Percentiles rank a stretch among this genome's conserved stretches.
Conservation (phyloP, 2,888 invertebrate genomes). For the Cosmia pyralina region DNA sequence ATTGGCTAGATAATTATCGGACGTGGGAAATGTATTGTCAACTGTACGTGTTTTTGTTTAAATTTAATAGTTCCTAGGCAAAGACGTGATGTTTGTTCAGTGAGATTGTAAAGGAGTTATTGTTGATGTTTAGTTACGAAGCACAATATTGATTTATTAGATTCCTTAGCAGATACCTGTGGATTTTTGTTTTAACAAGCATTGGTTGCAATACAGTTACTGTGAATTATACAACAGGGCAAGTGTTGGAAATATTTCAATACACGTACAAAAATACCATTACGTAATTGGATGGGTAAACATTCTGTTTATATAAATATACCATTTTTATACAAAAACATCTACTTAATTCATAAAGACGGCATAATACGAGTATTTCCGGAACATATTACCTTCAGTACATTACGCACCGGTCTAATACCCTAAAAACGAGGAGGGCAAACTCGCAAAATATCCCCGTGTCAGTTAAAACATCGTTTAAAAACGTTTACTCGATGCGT, state of each 20-base stretch:
- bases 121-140: conserved; percentile 1
- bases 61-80: conserved; percentile 34
- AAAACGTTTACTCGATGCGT: conserved; percentile 65
- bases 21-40: conserved; percentile 62
- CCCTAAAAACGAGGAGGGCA: conserved; percentile 26
- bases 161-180: background rate
- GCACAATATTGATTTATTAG: background rate
- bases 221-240: background rate
- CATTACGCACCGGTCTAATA: conserved; percentile 54
- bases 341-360: conserved; percentile 46
- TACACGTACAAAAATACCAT: conserved; percentile 20
- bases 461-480: conserved; percentile 65
- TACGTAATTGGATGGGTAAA: conserved; percentile 34
- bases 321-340: conserved; percentile 10
- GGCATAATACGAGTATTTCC: conserved; percentile 41
- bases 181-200: background rate
- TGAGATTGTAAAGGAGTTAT: conserved; percentile 18
- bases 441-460: conserved; percentile 38
- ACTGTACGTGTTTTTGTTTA: conserved; percentile 39
- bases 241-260: conserved; percentile 1
- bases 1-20: conserved; percentile 52
- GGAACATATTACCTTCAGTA: conserved; percentile 39
- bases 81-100: conserved; percentile 44
- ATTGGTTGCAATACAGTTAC: background rate
- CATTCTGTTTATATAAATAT: background rate